phyloP scores from a whole-genome alignment of 92 coral and sea anemone genomes.

The Epizoanthus ramosus region DNA sequence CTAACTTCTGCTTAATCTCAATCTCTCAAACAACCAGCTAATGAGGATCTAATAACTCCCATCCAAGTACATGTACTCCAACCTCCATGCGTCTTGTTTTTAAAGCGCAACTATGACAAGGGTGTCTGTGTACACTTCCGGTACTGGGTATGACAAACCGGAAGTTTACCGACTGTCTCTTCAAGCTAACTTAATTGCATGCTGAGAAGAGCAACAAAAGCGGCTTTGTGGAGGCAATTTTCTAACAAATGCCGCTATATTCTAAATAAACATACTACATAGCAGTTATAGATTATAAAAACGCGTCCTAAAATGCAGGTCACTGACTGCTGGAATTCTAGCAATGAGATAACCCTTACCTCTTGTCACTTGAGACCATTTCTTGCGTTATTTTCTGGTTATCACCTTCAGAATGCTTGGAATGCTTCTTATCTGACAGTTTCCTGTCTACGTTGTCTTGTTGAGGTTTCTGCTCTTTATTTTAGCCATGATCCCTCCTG shows the following conservation, averaged over 20 bases:
- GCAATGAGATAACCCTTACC: conserved; percentile 3
- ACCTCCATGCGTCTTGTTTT: no score
- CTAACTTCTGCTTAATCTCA: no score
- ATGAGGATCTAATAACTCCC: no score
- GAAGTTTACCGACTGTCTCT: not conserved
- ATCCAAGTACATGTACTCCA: no score
- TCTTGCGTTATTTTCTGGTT: conserved; percentile 4
- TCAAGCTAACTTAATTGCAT: not conserved
- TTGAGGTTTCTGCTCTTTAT: conserved; percentile 24
- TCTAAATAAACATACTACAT: not conserved
- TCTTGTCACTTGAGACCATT: conserved; percentile 11
- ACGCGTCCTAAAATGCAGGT: not conserved
- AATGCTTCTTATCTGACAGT: conserved; percentile 33
- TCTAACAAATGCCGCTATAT: not conserved
- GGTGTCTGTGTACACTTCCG: conserved; percentile 2
- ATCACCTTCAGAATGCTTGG: conserved; percentile 27
- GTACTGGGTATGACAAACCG: not conserved
- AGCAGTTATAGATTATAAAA: not conserved
- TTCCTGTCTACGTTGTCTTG: conserved; percentile 41
- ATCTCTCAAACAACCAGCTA: no score
- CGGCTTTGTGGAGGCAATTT: not conserved
- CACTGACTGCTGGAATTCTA: not conserved
- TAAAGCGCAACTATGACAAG: no score
- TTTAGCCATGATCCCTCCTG: conserved; percentile 16
- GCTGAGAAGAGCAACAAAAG: conserved; percentile 6